A percentile compares a stretch with the other conserved stretches of the same genome.
phyloP scores from a whole-genome alignment of 2,113 vertebrate genomes.

The Ammodytes marinus region DNA sequence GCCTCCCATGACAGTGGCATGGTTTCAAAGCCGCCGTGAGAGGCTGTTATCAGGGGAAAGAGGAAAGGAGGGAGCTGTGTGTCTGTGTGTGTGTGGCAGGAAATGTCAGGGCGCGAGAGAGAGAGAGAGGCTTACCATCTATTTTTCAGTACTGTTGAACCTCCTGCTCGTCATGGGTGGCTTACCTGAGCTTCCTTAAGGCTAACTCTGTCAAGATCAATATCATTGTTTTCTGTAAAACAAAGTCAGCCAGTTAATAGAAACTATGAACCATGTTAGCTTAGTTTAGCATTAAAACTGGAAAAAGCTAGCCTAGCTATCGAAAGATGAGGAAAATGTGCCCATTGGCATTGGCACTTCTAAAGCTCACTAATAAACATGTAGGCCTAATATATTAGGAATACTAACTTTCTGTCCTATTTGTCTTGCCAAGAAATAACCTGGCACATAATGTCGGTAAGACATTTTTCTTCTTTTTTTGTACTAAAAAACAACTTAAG shows the following conservation, averaged over 20 bases:
- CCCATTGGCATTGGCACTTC: background rate
- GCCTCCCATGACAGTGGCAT: slow-evolving; percentile 48
- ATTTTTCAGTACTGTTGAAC: slow-evolving; percentile 77
- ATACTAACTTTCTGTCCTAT: background rate
- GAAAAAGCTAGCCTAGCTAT: background rate
- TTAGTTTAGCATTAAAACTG: background rate
- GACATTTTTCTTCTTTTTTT: background rate
- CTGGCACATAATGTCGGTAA: background rate
- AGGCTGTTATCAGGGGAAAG: slow-evolving; percentile 46
- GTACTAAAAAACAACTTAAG: no score
- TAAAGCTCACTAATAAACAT: background rate
- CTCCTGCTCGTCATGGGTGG: slow-evolving; percentile 64
- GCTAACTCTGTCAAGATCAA: slow-evolving; percentile 61
- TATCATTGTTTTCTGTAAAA: slow-evolving; percentile 53
- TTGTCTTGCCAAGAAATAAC: background rate
- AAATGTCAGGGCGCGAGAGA: slow-evolving; percentile 71
- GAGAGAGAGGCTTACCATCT: slow-evolving; percentile 72
- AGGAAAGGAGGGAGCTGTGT: slow-evolving; percentile 11
- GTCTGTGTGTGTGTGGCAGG: slow-evolving; percentile 47
- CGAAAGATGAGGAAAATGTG: background rate
- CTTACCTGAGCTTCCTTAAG: slow-evolving; percentile 57
- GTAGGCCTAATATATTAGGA: background rate
- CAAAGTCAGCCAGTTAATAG: slow-evolving; percentile 29
- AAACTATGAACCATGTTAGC: slow-evolving; percentile 14
- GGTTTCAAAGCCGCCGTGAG: slow-evolving; percentile 50